These are phyloP conservation scores for Catostomus latipinnis DNA, from an alignment of 2,797 vertebrate species.

Conservation along the genomic window DNA sequence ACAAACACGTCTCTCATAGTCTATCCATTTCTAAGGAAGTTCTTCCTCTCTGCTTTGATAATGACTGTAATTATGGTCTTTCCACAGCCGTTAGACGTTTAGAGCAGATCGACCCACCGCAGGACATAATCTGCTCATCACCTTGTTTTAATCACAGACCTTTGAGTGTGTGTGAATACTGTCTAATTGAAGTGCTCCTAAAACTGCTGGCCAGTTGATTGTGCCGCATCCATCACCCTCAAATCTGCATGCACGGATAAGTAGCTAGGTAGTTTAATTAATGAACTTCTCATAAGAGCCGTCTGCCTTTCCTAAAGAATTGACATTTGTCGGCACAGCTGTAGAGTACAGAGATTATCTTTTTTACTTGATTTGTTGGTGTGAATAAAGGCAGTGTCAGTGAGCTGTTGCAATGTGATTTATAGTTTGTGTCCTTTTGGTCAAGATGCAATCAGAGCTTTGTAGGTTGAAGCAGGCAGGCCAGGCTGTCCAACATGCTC, in stretches of 20 bases:
- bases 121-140: conserved; percentile 13
- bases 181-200: conserved; percentile 54
- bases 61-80: conserved; percentile 13
- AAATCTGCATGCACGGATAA: conserved; percentile 46
- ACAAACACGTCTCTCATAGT: not conserved
- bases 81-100: conserved; percentile 12
- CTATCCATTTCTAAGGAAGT: not conserved
- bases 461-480: conserved; percentile 6
- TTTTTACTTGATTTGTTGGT: not conserved
- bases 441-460: not conserved
- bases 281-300: conserved; percentile 49
- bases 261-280: conserved; percentile 55
- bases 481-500: conserved; percentile 27
- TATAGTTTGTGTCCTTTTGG: not conserved
- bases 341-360: not conserved
- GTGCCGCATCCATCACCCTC: conserved; percentile 54
- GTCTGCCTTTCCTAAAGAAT: conserved; percentile 30
- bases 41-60: conserved; percentile 16
- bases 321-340: conserved; percentile 24
- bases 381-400: not conserved
- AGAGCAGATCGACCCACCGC: not conserved
- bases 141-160: conserved; percentile 48
- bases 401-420: not conserved
- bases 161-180: conserved; percentile 40
- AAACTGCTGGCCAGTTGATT: conserved; percentile 46